Evolutionary conservation across 2,797 vertebrate species (phyloP).

Genomic region (Siniperca undulata): DNA sequence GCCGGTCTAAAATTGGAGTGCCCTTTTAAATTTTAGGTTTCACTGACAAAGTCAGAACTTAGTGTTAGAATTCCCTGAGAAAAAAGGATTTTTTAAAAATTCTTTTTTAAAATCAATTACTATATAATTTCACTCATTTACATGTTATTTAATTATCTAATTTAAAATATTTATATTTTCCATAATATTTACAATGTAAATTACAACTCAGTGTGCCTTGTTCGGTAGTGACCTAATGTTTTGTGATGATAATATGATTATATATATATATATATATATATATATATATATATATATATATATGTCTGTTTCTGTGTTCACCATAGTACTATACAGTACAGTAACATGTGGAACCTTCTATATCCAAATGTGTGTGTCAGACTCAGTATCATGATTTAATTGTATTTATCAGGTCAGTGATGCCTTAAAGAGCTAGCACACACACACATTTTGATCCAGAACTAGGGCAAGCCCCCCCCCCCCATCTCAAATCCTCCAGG

Average conservation of each 20-base stretch:
- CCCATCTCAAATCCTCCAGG: conserved; percentile 61
- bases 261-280: too few species aligned
- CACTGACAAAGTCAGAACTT: neutral
- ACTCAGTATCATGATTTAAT: conserved; percentile 38
- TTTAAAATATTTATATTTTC: neutral
- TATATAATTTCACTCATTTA: neutral
- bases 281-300: too few species aligned
- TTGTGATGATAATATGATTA: neutral
- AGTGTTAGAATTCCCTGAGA: neutral
- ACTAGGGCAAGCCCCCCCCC: conserved; percentile 65
- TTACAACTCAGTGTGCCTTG: neutral
- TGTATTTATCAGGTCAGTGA: conserved; percentile 73
- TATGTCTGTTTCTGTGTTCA: too few species aligned
- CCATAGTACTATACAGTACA: neutral
- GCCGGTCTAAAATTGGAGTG: too few species aligned
- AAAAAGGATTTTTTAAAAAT: neutral
- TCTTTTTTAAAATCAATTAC: neutral
- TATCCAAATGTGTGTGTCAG: conserved; percentile 29
- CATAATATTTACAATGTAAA: neutral
- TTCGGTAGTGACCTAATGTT: neutral
- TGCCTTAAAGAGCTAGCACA: conserved; percentile 40
- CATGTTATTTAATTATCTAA: neutral
- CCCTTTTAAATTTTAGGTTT: neutral
- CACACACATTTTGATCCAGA: conserved; percentile 48
- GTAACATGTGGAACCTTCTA: conserved; percentile 12